Evolutionary conservation across 2,113 vertebrate species (phyloP).

Genomic region (Sardina pilchardus): DNA sequence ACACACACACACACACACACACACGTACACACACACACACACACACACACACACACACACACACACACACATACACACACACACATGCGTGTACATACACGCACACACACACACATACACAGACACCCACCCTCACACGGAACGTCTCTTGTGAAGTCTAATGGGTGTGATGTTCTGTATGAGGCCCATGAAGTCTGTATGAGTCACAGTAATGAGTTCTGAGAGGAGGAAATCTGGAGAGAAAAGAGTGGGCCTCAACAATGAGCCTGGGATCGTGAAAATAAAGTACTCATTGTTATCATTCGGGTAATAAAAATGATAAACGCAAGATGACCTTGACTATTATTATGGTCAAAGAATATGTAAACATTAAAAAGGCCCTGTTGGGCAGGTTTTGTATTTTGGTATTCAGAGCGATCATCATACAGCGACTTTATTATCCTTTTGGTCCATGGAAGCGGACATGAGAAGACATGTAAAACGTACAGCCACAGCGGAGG

Average conservation of each 20-base stretch:
- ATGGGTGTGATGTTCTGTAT: background rate
- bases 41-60: background rate
- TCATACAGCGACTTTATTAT: background rate
- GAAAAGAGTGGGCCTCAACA: background rate
- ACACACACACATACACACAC: background rate
- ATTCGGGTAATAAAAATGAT: background rate
- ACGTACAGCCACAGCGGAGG: constrained; percentile 9
- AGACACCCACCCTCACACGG: too few relatives aligned
- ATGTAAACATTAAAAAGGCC: background rate
- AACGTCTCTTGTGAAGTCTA: background rate
- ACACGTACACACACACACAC: background rate
- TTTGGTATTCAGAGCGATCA: background rate
- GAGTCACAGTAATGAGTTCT: background rate
- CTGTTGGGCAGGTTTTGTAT: background rate
- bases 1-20: background rate
- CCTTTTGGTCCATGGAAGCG: background rate
- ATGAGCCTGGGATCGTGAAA: background rate
- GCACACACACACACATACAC: background rate
- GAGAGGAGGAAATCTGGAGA: background rate
- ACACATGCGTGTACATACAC: background rate
- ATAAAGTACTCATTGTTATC: background rate
- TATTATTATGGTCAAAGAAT: too few relatives aligned
- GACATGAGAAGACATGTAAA: background rate
- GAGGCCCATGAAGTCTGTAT: background rate
- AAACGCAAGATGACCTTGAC: background rate